Percentiles rank a stretch among this genome's conserved stretches.
These are phyloP conservation scores for Poicephalus gulielmi DNA, from an alignment of 2,113 vertebrate genomes.

Conservation along the genomic window DNA sequence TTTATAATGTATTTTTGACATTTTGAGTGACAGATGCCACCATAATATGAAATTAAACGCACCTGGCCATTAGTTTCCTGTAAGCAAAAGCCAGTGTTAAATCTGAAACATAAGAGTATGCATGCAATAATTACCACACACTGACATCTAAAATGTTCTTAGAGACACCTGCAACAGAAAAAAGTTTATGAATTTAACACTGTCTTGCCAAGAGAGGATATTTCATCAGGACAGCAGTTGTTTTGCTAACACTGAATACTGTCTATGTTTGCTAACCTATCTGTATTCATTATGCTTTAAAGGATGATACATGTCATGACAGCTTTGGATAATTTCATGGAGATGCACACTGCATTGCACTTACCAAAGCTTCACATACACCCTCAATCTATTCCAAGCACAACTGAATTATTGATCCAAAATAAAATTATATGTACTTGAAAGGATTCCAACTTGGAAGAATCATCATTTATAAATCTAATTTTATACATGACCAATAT, in stretches of 20 bases:
- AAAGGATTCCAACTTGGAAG: constrained; percentile 46
- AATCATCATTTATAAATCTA: constrained; percentile 49
- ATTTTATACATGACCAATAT: constrained; percentile 50
- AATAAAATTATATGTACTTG: constrained; percentile 29
- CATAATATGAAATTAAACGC: constrained; percentile 65
- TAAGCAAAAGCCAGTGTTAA: constrained; percentile 16
- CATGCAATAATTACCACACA: constrained; percentile 50
- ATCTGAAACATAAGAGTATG: neutral
- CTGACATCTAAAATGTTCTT: constrained; percentile 49
- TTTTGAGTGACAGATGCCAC: constrained; percentile 71
- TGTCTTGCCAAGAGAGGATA: constrained; percentile 74
- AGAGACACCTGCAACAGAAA: constrained; percentile 7
- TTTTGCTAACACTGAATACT: neutral
- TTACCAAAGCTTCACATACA: neutral
- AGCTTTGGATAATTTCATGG: constrained; percentile 74
- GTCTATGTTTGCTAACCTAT: neutral
- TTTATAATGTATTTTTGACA: constrained; percentile 68
- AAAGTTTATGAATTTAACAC: constrained; percentile 72
- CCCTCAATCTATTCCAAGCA: constrained; percentile 35
- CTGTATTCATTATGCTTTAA: constrained; percentile 72
- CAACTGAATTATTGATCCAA: constrained; percentile 54
- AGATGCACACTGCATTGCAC: constrained; percentile 50
- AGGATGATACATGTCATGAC: constrained; percentile 73
- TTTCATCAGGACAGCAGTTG: neutral
- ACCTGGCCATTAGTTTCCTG: constrained; percentile 66